phyloP scores from a whole-genome alignment of 2,797 vertebrate species.

The Sebastes nivosus region DNA sequence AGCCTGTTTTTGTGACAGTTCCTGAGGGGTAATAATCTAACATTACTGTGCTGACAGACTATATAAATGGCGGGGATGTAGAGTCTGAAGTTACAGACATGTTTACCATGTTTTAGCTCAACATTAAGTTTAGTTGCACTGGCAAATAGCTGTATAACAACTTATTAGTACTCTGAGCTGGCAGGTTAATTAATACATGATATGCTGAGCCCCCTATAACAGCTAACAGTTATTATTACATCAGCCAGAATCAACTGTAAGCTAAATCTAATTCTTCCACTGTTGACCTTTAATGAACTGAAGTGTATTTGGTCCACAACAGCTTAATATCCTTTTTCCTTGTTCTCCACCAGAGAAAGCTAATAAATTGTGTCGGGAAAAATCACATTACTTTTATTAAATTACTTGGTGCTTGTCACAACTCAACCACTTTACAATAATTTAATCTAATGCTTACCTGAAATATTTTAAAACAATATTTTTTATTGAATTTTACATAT shows the following conservation, averaged over 20 bases:
- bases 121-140: neutral
- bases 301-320: neutral
- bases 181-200: neutral
- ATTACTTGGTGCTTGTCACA: no score
- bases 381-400: neutral
- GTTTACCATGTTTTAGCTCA: neutral
- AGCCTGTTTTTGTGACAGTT: neutral
- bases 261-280: neutral
- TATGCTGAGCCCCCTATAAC: neutral
- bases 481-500: no score
- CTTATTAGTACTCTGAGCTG: neutral
- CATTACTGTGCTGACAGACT: neutral
- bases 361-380: neutral
- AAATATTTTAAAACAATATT: no score
- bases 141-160: neutral
- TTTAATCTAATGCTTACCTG: neutral
- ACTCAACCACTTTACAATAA: no score
- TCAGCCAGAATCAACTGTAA: neutral
- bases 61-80: neutral
- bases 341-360: neutral
- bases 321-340: neutral
- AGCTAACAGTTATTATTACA: neutral
- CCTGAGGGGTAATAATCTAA: neutral
- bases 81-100: neutral
- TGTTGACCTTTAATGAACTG: neutral